A percentile compares a stretch with the other conserved stretches of the same genome.
Evolutionary conservation across 2,888 invertebrate species (phyloP).

Genomic region (Sarcophaga subvicina): DNA sequence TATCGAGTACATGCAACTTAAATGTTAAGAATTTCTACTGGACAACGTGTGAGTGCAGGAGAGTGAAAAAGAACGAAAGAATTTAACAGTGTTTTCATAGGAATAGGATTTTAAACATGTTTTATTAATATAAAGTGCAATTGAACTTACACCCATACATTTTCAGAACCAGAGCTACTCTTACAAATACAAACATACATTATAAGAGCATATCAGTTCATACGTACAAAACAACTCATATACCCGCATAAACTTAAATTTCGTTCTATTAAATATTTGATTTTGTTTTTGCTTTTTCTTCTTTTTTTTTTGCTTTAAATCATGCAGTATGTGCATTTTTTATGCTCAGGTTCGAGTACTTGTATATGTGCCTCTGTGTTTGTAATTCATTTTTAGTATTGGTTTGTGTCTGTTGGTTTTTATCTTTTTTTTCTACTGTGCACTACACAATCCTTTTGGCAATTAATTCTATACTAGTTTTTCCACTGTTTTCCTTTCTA

Average conservation of each 20-base stretch:
- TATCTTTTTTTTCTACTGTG: slow-evolving; percentile 17
- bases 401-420: slow-evolving; percentile 18
- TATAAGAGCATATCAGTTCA: slow-evolving; percentile 15
- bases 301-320: not conserved
- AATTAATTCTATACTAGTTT: slow-evolving; percentile 62
- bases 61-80: not conserved
- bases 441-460: slow-evolving; percentile 59
- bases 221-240: slow-evolving; percentile 11
- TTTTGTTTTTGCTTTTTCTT: slow-evolving; percentile 7
- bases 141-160: slow-evolving; percentile 29
- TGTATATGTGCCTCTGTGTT: not conserved
- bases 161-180: not conserved
- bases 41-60: not conserved
- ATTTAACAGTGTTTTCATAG: not conserved
- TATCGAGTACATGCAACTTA: not conserved
- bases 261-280: not conserved
- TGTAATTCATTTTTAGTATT: not conserved
- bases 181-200: not conserved
- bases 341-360: not conserved
- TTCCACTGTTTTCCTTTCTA: slow-evolving; percentile 45
- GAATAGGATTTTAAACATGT: not conserved
- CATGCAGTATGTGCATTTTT: slow-evolving; percentile 36
- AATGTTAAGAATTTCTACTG: not conserved
- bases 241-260: not conserved
- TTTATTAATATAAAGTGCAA: slow-evolving; percentile 14